phyloP scores from a whole-genome alignment of 2,797 vertebrate genomes.

The Basileuterus tristriatus region DNA sequence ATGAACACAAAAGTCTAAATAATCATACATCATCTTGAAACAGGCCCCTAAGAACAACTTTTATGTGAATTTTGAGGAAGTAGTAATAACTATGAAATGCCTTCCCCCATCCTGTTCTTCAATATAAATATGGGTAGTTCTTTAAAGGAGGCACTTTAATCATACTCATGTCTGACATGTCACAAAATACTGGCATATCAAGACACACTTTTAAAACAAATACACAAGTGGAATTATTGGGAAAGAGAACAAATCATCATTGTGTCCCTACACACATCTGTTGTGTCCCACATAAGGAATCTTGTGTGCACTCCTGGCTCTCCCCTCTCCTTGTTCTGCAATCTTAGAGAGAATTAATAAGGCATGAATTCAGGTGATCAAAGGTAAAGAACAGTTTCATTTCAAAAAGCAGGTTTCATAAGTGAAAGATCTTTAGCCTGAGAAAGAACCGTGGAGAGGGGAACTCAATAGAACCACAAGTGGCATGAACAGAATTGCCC shows the following conservation, averaged over 20 bases:
- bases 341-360: not conserved
- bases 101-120: conserved; percentile 13
- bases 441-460: not conserved
- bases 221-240: not conserved
- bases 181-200: not conserved
- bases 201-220: not conserved
- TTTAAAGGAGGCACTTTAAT: not conserved
- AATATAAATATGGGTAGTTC: not conserved
- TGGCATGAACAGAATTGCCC: not conserved
- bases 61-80: conserved; percentile 53
- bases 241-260: not conserved
- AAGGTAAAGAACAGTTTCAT: not conserved
- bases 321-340: not conserved
- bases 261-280: not conserved
- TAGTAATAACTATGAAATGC: conserved; percentile 11
- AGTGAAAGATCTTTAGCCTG: not conserved
- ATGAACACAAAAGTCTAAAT: conserved; percentile 38
- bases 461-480: not conserved
- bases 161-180: not conserved
- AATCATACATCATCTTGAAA: conserved; percentile 14
- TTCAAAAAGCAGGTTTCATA: not conserved
- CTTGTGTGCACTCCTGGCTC: not conserved
- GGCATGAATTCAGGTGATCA: not conserved
- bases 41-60: conserved; percentile 16
- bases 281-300: not conserved